Base-by-base conservation (phyloP, 1,140 invertebrate species). In the Danaus melanippus region DNA sequence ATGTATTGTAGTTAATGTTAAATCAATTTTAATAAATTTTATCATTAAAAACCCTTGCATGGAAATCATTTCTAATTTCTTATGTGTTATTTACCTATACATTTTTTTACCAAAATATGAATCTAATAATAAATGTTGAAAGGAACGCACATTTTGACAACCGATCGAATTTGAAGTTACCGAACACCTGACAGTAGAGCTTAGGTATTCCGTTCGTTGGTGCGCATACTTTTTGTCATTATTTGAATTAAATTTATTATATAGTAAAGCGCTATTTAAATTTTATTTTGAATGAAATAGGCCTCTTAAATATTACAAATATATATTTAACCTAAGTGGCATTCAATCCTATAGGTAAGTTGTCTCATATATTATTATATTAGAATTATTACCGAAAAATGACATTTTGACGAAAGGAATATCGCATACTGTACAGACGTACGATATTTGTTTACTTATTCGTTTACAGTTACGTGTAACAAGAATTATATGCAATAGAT, bases 201-300 rank as follows among this genome's bases (percentile, higher is more conserved):
- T 60, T 54, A 63, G 56, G 55, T 67, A 69, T 81, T 74, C 71
- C 75, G 70, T 79, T 81, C 67, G 64, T 66, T 69, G 74, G 70
- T 72, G 74, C 74, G 67, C 59, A 56, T 55, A 52, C 60, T 42
- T 9, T 62, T 64, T 45, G 32, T 43, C 56, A 56, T 53, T 53
- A 32, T 32, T 32, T 32, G 21, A 32, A 32, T 32, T 32, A 32
- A 32, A 32, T 32, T 32, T 32, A 32, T 32, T 32, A 32, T 32
- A 32, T 32, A 32, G 21, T 32, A 32, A 32, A 32, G 21, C 40
- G 12, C 41, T n/a, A 43, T 42, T 8, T 10, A 10, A 12, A 42
- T 32, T 39, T 15, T 44, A 50, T 54, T 50, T 9, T 59, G 42
- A 59, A 45, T 59, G 46, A 12, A 46, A 59, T n/a, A 50, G 21